Conservation (phyloP, 2,888 invertebrate genomes). For the Clunio marinus region DNA sequence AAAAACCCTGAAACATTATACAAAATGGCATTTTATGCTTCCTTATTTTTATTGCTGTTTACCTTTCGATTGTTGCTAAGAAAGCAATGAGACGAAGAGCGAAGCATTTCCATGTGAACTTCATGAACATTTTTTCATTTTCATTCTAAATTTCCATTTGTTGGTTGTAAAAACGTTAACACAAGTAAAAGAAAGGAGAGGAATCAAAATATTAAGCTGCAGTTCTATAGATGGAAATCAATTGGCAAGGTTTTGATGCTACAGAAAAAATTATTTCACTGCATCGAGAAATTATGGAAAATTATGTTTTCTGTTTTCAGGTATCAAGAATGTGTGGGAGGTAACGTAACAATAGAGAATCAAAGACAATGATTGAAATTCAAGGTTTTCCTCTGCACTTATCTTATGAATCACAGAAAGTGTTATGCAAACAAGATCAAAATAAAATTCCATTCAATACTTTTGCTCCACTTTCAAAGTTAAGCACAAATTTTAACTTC, state of each 20-base stretch:
- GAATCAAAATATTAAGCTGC: background rate
- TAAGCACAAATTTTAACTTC: too few relatives aligned
- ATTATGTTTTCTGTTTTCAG: background rate
- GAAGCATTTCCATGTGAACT: background rate
- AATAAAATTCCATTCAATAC: too few relatives aligned
- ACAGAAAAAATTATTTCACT: background rate
- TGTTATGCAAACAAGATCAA: background rate
- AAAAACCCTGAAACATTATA: background rate
- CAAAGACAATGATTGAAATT: background rate
- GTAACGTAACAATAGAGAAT: background rate
- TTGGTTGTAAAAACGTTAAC: too few relatives aligned
- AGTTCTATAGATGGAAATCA: background rate
- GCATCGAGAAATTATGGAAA: background rate
- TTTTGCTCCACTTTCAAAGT: too few relatives aligned
- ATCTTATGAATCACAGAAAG: background rate
- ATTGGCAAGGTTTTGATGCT: background rate
- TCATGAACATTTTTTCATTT: background rate
- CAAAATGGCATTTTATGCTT: background rate
- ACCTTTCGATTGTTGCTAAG: background rate
- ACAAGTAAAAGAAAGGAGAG: too few relatives aligned
- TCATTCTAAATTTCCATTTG: background rate
- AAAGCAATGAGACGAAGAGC: background rate
- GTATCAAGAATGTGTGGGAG: too few relatives aligned
- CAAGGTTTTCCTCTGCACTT: background rate
- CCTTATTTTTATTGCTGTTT: conserved; percentile 7